These are phyloP conservation scores for Otis tarda DNA, from an alignment of 2,113 vertebrate species.

Conservation along the genomic window DNA sequence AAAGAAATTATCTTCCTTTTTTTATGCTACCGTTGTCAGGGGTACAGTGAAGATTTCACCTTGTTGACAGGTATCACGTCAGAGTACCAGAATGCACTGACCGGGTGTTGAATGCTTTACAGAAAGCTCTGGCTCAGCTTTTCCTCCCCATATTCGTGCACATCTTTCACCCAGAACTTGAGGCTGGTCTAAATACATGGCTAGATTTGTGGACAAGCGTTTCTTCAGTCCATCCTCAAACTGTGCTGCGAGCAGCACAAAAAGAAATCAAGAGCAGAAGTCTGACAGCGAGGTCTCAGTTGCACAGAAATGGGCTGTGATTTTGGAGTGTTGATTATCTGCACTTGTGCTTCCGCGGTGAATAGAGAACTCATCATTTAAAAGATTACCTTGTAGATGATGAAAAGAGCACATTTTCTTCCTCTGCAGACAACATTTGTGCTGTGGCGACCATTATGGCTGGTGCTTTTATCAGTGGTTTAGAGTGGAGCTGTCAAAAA, in stretches of 20 bases:
- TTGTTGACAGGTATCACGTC: not conserved
- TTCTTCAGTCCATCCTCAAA: not conserved
- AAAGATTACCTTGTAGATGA: constrained; percentile 47
- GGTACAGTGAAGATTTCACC: not conserved
- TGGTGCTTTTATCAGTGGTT: constrained; percentile 21
- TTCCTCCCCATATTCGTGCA: not conserved
- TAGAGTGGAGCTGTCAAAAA: constrained; percentile 32
- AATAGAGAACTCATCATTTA: not conserved
- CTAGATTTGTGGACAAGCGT: not conserved
- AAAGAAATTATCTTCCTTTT: not conserved
- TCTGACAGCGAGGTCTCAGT: not conserved
- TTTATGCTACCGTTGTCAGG: not conserved
- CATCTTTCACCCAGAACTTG: not conserved
- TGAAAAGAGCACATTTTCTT: constrained; percentile 48
- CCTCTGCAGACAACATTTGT: constrained; percentile 15
- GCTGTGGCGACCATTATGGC: not conserved
- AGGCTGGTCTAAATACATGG: not conserved
- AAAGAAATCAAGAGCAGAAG: not conserved
- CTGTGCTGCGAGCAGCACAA: not conserved
- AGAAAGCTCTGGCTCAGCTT: not conserved
- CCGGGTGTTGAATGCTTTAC: not conserved
- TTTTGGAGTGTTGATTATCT: not conserved
- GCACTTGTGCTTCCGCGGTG: not conserved
- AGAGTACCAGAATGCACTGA: not conserved
- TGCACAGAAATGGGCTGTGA: not conserved